Percentiles rank a stretch among this genome's conserved stretches.
These are phyloP conservation scores for Drosophila elegans DNA, from an alignment of 1,140 invertebrate genomes.

Conservation along the genomic window DNA sequence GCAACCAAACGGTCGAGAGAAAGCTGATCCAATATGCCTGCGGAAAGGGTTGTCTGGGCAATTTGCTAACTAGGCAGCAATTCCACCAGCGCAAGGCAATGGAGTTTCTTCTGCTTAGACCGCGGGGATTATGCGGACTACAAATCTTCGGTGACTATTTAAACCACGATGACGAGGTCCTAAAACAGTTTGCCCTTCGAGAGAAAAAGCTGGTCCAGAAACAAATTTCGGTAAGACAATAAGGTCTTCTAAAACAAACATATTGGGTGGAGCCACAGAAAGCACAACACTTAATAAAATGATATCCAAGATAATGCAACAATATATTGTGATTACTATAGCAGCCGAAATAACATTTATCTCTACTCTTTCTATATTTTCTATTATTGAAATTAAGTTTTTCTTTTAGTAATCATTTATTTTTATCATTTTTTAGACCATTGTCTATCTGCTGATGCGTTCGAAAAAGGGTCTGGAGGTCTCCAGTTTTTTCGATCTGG, in stretches of 20 bases:
- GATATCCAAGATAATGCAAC: no score
- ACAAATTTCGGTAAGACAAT: conserved; percentile 38
- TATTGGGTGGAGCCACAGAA: no score
- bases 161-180: conserved; percentile 30
- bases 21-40: conserved; percentile 26
- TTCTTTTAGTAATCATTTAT: no score
- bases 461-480: conserved; percentile 38
- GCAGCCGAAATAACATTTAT: no score
- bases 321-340: no score
- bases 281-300: no score
- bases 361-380: no score
- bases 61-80: conserved; percentile 36
- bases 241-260: background rate
- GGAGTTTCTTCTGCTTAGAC: background rate
- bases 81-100: conserved; percentile 13
- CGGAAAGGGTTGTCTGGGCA: conserved; percentile 33
- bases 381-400: no score
- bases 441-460: conserved; percentile 55
- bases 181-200: conserved; percentile 38
- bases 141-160: conserved; percentile 26
- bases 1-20: conserved; percentile 20
- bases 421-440: conserved; percentile 17
- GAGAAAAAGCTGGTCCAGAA: conserved; percentile 35
- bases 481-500: conserved; percentile 53
- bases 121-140: background rate